phyloP scores from a whole-genome alignment of 2,113 vertebrate species.

The Opisthocomus hoazin region DNA sequence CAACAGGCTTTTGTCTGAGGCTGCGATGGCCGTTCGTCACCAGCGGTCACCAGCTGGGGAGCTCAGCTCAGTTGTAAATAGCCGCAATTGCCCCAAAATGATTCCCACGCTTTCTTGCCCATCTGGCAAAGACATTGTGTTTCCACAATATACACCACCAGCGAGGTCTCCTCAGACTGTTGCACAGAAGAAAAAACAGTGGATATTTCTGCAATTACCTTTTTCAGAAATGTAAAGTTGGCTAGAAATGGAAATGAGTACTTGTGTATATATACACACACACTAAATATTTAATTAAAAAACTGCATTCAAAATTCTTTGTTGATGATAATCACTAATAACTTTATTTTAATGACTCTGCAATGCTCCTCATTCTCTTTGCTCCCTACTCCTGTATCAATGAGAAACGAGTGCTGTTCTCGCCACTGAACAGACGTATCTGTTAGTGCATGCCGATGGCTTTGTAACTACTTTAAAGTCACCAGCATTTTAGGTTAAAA shows the following conservation, averaged over 20 bases:
- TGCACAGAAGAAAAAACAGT: accelerated
- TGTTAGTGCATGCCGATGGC: not conserved
- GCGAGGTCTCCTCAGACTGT: not conserved
- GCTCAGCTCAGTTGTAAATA: not conserved
- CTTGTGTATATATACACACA: not conserved
- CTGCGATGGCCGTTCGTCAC: not conserved
- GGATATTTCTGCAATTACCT: not conserved
- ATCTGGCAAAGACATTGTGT: accelerated
- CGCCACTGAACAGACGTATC: not conserved
- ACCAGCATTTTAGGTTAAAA: not conserved
- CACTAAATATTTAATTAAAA: not conserved
- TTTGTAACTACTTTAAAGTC: not conserved
- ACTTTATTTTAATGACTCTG: not conserved
- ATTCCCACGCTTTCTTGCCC: not conserved
- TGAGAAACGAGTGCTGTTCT: not conserved
- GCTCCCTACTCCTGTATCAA: not conserved
- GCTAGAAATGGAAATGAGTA: not conserved
- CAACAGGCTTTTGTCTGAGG: not conserved
- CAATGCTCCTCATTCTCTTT: not conserved
- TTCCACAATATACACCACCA: not conserved
- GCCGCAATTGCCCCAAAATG: not conserved
- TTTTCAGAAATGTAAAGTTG: not conserved
- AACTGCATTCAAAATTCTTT: not conserved
- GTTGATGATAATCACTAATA: not conserved
- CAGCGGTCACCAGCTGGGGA: not conserved